These are phyloP conservation scores for Tangara arthus DNA, from an alignment of 2,797 vertebrate species.

Conservation along the genomic window DNA sequence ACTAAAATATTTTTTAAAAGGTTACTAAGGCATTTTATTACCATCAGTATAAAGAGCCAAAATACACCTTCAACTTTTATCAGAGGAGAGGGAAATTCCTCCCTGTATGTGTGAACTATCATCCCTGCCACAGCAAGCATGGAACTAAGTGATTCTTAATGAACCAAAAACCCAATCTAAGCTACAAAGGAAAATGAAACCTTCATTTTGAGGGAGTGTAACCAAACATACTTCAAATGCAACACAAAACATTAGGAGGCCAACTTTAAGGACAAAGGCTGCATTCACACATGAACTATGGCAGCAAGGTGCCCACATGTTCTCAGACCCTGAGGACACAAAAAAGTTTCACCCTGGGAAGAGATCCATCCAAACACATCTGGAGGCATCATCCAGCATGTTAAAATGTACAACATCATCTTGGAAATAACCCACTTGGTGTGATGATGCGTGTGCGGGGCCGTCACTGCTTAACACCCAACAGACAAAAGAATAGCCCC, in stretches of 20 bases:
- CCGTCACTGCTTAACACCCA: not conserved
- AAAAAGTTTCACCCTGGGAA: accelerated
- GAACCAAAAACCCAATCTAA: not conserved
- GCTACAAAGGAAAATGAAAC: not conserved
- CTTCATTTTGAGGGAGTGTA: not conserved
- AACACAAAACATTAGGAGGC: not conserved
- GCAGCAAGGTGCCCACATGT: not conserved
- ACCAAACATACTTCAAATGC: not conserved
- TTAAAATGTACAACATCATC: not conserved
- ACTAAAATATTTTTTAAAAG: not conserved
- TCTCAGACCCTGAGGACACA: not conserved
- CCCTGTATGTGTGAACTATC: not conserved
- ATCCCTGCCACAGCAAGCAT: not conserved
- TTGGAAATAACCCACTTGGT: not conserved
- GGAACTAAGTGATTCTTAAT: not conserved
- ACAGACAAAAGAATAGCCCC: not conserved
- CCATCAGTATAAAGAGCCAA: not conserved
- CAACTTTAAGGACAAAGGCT: not conserved
- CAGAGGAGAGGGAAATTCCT: not conserved
- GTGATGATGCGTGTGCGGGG: accelerated
- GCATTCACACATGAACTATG: not conserved
- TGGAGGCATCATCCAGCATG: not conserved
- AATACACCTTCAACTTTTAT: not conserved
- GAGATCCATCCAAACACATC: not conserved
- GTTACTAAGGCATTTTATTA: not conserved